These are phyloP conservation scores for Fragum sueziense DNA, from an alignment of 2,888 invertebrate genomes.

Conservation along the genomic window DNA sequence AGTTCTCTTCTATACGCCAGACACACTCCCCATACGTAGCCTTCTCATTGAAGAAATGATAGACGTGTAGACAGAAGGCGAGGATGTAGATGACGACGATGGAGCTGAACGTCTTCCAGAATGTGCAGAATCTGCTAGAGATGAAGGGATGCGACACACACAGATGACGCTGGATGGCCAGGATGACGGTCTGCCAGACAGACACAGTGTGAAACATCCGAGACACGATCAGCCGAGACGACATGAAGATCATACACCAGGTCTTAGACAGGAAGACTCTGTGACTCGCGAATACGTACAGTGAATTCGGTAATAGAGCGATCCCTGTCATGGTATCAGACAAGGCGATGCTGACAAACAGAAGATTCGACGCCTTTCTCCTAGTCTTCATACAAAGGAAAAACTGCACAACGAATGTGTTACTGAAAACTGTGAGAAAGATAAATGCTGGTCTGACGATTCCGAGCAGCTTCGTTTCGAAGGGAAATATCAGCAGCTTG, in stretches of 20 bases:
- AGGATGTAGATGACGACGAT: conserved; percentile 56
- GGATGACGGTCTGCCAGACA: conserved; percentile 63
- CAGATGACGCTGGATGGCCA: conserved; percentile 60
- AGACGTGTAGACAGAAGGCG: conserved; percentile 56
- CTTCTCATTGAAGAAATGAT: conserved; percentile 41
- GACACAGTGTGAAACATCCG: conserved; percentile 62
- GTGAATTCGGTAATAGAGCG: conserved; percentile 41
- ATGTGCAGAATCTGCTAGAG: conserved; percentile 57
- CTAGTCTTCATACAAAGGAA: conserved; percentile 39
- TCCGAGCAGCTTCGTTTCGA: conserved; percentile 39
- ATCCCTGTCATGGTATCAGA: conserved; percentile 52
- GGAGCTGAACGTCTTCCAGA: conserved; percentile 53
- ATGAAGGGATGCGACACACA: conserved; percentile 66
- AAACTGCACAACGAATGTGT: conserved; percentile 37
- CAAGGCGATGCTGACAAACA: conserved; percentile 51
- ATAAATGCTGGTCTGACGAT: conserved; percentile 31
- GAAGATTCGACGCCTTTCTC: conserved; percentile 37
- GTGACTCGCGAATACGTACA: conserved; percentile 35
- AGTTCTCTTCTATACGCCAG: conserved; percentile 45
- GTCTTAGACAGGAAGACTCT: neutral
- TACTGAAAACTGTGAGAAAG: conserved; percentile 38
- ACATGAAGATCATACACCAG: conserved; percentile 42
- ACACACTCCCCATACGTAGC: conserved; percentile 24
- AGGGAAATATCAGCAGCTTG: conserved; percentile 19
- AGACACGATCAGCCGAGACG: conserved; percentile 36